Conservation (phyloP, 2,113 vertebrate species). For the Speoplatyrhinus poulsoni region DNA sequence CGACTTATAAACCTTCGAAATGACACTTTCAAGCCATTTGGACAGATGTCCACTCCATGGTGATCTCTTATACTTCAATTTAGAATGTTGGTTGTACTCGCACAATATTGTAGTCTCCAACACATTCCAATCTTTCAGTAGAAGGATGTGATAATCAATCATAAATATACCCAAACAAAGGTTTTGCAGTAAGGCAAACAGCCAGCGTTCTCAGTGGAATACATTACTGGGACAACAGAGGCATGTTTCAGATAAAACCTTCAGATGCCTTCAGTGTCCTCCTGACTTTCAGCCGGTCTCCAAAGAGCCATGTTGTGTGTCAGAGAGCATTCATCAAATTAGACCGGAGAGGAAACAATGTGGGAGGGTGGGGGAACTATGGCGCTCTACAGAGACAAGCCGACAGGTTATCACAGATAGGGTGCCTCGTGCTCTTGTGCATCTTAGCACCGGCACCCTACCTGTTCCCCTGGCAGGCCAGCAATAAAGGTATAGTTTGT, state of each 20-base stretch:
- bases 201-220: conserved; percentile 60
- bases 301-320: conserved; percentile 72
- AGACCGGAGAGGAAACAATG: conserved; percentile 73
- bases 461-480: not conserved
- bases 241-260: conserved; percentile 66
- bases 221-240: conserved; percentile 63
- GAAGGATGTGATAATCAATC: conserved; percentile 14
- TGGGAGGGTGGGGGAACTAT: conserved; percentile 37
- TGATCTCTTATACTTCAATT: not conserved
- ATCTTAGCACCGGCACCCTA: conserved; percentile 28
- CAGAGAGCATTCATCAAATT: conserved; percentile 78
- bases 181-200: conserved; percentile 49
- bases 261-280: conserved; percentile 75
- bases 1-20: not conserved
- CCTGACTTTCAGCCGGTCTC: conserved; percentile 75
- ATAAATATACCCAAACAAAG: conserved; percentile 12
- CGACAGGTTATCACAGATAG: conserved; percentile 74
- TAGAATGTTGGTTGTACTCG: not conserved
- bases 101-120: conserved; percentile 15
- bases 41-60: too few species aligned
- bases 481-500: conserved; percentile 10
- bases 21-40: not conserved
- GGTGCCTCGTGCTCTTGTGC: conserved; percentile 62
- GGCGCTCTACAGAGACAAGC: conserved; percentile 58
- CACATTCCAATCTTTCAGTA: conserved; percentile 13